Base-by-base conservation (phyloP, 2,888 invertebrate genomes). In the Lacanobia oleracea region DNA sequence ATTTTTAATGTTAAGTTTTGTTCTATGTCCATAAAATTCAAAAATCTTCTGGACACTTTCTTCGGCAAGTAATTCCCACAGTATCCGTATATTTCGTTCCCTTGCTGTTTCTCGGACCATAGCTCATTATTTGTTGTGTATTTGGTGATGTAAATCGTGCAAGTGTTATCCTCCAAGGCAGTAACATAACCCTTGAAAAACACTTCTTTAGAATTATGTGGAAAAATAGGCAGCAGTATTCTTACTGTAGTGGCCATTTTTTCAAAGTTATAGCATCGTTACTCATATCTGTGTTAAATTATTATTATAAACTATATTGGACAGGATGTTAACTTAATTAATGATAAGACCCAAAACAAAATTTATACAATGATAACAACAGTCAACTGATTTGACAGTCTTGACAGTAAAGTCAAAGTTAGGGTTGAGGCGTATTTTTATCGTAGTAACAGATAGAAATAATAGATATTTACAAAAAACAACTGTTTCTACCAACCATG, bases 81-180 rank as follows among this genome's bases (percentile, higher is more conserved):
- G 51, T 87, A 90, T 51, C 94, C 95, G 75, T 88, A 89, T 64
- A 95, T 88, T 72, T 84, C 67, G 69, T 88, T 85, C 23, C 85
- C 75, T 67, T 67, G 62, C 70, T 73, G 80, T 68, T 85, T 78
- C 53, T 84, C 77, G 37, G 79, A 40, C 61, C 88, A 72, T 43
- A 85, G 18, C 40, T 84, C 79, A 43, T 67, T 66, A 68, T 80
- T 85, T 18, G 79, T 67, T 43, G 86, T 81, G 77, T 83, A 92
- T 82, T 90, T 89, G 43, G 93, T 93, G 14, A 95, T 86, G 72
- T 87, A 94, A 73, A 95, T 88, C 33, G 90, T 88, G 85, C 27
- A 21, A 57, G 43, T 79, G 77, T 87, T 77, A 71, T 83, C 54
- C 18, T 89, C 85, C 14, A 77, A 75, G 45, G 57, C 62, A 69